Conservation (phyloP, 2,797 vertebrate species). For the Phylloscopus collybita region DNA sequence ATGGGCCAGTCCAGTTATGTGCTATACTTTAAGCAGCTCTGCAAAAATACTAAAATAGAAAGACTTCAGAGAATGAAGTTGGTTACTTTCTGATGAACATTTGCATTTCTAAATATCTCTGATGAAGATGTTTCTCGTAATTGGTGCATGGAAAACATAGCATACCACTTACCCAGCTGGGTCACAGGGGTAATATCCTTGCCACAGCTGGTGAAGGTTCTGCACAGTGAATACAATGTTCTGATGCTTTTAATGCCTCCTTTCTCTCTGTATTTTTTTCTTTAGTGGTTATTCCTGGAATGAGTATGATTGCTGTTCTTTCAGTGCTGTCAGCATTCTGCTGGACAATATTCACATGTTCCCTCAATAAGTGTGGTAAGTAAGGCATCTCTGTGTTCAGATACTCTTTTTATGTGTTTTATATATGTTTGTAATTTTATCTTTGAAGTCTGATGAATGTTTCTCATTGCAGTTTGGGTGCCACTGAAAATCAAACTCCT, state of each 20-base stretch:
- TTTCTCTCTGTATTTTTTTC: neutral
- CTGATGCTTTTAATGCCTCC: neutral
- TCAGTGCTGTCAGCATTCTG: neutral
- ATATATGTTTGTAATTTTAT: neutral
- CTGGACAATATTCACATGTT: neutral
- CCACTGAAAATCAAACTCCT: neutral
- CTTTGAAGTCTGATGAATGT: neutral
- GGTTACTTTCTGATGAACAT: neutral
- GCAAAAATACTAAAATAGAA: neutral
- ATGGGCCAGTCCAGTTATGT: neutral
- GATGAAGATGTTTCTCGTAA: neutral
- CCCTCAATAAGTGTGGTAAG: neutral
- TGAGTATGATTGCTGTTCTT: neutral
- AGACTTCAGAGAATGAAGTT: neutral
- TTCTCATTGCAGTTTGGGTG: neutral
- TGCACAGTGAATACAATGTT: neutral
- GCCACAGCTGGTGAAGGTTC: neutral
- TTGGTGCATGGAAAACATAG: neutral
- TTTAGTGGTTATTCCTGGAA: neutral
- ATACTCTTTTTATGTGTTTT: neutral
- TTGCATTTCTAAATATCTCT: neutral
- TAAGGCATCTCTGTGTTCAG: neutral
- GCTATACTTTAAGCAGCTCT: neutral
- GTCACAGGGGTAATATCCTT: neutral
- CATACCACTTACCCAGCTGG: neutral